Evolutionary conservation across 2,888 invertebrate genomes (phyloP).

Genomic region (Philhelius pedissequus): DNA sequence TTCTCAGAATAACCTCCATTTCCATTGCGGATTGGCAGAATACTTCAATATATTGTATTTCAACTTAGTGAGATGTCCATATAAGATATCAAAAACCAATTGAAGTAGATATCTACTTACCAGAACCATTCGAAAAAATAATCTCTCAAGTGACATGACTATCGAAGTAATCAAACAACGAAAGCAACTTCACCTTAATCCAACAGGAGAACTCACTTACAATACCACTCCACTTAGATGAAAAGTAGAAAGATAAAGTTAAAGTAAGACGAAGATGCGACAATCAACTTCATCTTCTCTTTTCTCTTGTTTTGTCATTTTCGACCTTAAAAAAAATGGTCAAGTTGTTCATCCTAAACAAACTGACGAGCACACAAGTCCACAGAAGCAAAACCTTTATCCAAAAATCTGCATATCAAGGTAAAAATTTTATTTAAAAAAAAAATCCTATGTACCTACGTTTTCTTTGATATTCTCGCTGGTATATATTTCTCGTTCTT

Average conservation of each 20-base stretch:
- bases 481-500: neutral
- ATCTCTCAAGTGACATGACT: neutral
- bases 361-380: constrained; percentile 13
- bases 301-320: neutral
- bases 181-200: neutral
- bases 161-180: neutral
- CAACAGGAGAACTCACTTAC: neutral
- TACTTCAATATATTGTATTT: neutral
- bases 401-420: constrained; percentile 31
- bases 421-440: neutral
- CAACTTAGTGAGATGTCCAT: neutral
- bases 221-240: neutral
- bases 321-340: neutral
- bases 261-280: neutral
- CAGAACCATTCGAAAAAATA: neutral
- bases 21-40: neutral
- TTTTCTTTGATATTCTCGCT: neutral
- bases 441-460: neutral
- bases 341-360: neutral
- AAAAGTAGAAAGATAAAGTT: constrained; percentile 4
- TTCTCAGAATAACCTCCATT: no score
- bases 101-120: neutral
- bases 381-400: constrained; percentile 15
- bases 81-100: neutral
- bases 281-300: neutral